These are phyloP conservation scores for Calliphora vomitoria DNA, from an alignment of 2,888 invertebrate genomes.

Conservation along the genomic window DNA sequence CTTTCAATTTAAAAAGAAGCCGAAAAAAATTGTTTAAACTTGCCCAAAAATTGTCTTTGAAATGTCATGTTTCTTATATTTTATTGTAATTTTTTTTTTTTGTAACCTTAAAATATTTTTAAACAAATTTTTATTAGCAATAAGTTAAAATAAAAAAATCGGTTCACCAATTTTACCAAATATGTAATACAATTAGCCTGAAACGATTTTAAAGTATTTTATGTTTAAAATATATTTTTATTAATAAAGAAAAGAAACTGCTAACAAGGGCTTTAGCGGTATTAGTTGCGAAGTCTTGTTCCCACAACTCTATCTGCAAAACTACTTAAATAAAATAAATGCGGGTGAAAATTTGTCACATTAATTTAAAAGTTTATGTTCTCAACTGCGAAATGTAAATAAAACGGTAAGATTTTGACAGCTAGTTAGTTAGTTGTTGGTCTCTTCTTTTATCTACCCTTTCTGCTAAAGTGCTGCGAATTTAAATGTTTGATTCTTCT, in stretches of 20 bases:
- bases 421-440: constrained; percentile 35
- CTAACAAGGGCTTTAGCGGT: constrained; percentile 24
- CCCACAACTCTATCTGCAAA: constrained; percentile 5
- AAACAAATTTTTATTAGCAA: constrained; percentile 37
- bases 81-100: too few species aligned
- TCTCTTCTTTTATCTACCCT: constrained; percentile 44
- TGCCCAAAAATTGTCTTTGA: not conserved
- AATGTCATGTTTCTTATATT: constrained; percentile 16
- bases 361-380: constrained; percentile 64
- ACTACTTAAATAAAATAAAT: constrained; percentile 22
- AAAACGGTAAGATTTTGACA: constrained; percentile 33
- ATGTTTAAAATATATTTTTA: constrained; percentile 18
- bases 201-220: constrained; percentile 40
- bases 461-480: constrained; percentile 5
- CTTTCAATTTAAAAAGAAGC: not conserved
- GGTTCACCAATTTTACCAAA: not conserved
- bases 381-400: constrained; percentile 13
- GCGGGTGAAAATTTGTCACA: constrained; percentile 74
- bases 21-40: not conserved
- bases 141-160: constrained; percentile 11
- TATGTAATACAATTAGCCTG: constrained; percentile 33
- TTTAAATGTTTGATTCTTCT: not conserved
- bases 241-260: not conserved
- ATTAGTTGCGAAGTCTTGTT: not conserved
- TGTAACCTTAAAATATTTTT: not conserved